Evolutionary conservation across 2,113 vertebrate species (phyloP).

Genomic region (Indri indri): DNA sequence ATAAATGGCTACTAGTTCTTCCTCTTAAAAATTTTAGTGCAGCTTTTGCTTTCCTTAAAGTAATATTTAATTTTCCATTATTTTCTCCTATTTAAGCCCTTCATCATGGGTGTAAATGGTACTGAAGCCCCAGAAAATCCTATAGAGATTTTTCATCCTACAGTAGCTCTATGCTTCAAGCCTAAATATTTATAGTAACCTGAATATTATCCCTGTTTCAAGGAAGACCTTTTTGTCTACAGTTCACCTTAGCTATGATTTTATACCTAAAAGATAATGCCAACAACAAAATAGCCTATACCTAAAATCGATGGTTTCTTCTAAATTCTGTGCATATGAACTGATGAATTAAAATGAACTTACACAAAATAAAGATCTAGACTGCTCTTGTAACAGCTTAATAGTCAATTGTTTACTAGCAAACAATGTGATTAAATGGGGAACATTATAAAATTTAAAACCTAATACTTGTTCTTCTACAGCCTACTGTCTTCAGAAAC

Average conservation of each 20-base stretch:
- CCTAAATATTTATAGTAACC: conserved; percentile 73
- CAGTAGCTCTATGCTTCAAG: conserved; percentile 73
- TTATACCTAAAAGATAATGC: conserved; percentile 72
- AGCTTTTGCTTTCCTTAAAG: conserved; percentile 81
- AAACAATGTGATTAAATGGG: conserved; percentile 77
- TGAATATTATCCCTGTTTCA: conserved; percentile 62
- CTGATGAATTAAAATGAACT: conserved; percentile 59
- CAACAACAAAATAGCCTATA: conserved; percentile 64
- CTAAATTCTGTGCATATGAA: conserved; percentile 57
- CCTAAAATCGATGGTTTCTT: conserved; percentile 68
- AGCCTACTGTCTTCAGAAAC: conserved; percentile 84
- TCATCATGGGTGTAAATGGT: conserved; percentile 63
- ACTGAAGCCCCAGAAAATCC: conserved; percentile 69
- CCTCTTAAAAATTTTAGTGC: conserved; percentile 80
- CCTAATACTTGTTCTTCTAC: conserved; percentile 85
- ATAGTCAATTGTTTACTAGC: conserved; percentile 70
- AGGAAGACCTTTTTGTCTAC: conserved; percentile 67
- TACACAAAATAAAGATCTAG: conserved; percentile 74
- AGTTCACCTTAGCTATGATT: conserved; percentile 67
- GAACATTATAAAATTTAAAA: conserved; percentile 79
- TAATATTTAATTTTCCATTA: conserved; percentile 61
- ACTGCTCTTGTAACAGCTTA: conserved; percentile 64
- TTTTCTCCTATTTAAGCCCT: conserved; percentile 72
- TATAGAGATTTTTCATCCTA: conserved; percentile 64
- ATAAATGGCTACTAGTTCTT: conserved; percentile 77